phyloP scores from a whole-genome alignment of 2,113 vertebrate species.

The Puntigrus tetrazona region DNA sequence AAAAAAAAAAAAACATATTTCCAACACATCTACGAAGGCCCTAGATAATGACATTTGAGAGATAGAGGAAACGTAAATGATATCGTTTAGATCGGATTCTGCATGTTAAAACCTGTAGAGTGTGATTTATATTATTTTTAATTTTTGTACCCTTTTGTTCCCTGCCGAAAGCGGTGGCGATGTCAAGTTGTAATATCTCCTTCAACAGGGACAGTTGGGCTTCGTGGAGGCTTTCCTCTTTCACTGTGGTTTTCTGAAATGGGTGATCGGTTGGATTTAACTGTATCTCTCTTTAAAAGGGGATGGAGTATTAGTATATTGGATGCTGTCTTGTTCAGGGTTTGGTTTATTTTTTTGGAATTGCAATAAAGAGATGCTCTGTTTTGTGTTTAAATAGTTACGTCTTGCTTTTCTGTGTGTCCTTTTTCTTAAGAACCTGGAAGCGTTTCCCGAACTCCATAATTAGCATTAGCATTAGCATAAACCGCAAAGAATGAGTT shows the following conservation, averaged over 20 bases:
- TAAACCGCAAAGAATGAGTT: not conserved
- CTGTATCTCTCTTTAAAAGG: slow-evolving; percentile 60
- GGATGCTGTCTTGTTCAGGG: not conserved
- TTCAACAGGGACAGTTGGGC: not conserved
- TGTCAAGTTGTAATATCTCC: slow-evolving; percentile 16
- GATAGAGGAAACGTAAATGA: too few relatives aligned
- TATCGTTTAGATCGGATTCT: not conserved
- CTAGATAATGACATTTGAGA: not conserved
- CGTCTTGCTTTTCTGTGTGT: not conserved
- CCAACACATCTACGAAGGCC: not conserved
- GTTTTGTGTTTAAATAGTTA: not conserved
- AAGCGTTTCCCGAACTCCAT: not conserved
- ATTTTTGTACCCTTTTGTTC: not conserved
- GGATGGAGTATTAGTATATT: slow-evolving; percentile 68
- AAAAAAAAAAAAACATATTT: not conserved
- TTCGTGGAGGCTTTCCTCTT: slow-evolving; percentile 43
- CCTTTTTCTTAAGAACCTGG: not conserved
- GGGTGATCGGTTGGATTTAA: slow-evolving; percentile 54
- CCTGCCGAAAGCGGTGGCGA: not conserved
- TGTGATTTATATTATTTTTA: not conserved
- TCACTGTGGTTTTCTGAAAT: slow-evolving; percentile 40
- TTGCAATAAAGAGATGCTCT: not conserved
- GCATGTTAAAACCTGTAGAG: not conserved
- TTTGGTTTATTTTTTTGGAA: not conserved
- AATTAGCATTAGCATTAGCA: too few relatives aligned